Conservation (phyloP, 2,113 vertebrate genomes). For the Theristicus caerulescens region DNA sequence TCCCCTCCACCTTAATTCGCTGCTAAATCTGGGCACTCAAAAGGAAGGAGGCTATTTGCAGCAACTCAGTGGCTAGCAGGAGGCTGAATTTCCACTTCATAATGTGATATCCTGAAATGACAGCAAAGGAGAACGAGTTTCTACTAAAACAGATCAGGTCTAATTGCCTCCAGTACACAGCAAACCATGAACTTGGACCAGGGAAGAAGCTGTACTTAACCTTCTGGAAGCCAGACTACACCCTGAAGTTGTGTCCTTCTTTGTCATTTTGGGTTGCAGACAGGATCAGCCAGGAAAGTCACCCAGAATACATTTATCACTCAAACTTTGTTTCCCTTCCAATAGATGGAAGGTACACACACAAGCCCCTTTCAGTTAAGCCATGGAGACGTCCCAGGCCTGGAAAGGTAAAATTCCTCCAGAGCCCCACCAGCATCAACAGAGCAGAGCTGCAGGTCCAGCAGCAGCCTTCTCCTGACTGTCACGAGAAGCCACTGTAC, state of each 20-base stretch:
- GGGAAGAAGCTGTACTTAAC: background rate
- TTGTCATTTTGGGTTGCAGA: background rate
- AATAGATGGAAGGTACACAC: background rate
- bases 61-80: background rate
- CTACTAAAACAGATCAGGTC: background rate
- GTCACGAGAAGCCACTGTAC: background rate
- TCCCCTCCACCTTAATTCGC: background rate
- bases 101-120: background rate
- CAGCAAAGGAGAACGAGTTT: background rate
- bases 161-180: background rate
- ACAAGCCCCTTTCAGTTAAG: background rate
- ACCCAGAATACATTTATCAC: background rate
- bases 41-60: background rate
- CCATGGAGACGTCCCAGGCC: background rate
- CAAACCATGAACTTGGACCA: background rate
- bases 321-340: background rate
- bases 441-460: background rate
- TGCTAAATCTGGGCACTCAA: background rate
- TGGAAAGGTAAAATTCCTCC: background rate
- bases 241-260: background rate
- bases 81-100: background rate
- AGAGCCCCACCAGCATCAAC: background rate
- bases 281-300: background rate
- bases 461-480: background rate
- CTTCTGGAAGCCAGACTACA: background rate